Conservation (phyloP, 2,797 vertebrate species). For the Anguilla pacifica region DNA sequence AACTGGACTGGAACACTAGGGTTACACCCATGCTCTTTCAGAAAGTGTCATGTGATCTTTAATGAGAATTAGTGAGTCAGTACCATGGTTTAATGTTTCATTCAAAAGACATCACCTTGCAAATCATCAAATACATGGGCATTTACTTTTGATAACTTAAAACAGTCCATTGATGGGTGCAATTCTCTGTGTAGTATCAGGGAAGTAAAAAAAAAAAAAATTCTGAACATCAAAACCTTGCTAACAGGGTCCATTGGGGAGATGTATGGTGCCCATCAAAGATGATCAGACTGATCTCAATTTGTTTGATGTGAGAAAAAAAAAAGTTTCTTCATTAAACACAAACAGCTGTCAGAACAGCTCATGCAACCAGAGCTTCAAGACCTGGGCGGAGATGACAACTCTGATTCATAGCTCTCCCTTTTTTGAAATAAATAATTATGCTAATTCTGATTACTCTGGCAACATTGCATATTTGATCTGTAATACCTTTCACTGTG, state of each 20-base stretch:
- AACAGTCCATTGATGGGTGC: constrained; percentile 22
- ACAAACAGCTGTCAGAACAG: not conserved
- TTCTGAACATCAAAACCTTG: constrained; percentile 47
- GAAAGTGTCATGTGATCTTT: not conserved
- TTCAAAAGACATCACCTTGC: not conserved
- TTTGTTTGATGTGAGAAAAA: constrained; percentile 44
- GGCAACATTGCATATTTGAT: not conserved
- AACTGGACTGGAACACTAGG: not conserved
- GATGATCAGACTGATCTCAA: constrained; percentile 44
- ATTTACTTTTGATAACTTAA: constrained; percentile 30
- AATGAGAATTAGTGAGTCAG: not conserved
- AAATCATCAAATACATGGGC: constrained; percentile 1
- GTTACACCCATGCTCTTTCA: not conserved
- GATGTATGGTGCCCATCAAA: constrained; percentile 20
- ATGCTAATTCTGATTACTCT: not conserved
- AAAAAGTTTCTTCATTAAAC: constrained; percentile 37
- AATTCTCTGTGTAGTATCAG: constrained; percentile 39
- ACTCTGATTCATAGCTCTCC: not conserved
- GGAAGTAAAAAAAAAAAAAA: constrained; percentile 44
- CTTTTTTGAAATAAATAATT: not conserved
- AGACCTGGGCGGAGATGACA: constrained; percentile 10
- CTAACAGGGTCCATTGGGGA: constrained; percentile 32
- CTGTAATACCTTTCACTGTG: not conserved
- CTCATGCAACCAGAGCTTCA: constrained; percentile 13
- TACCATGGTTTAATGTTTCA: not conserved